phyloP scores from a whole-genome alignment of 2,888 invertebrate species.

The Leucoma salicis region DNA sequence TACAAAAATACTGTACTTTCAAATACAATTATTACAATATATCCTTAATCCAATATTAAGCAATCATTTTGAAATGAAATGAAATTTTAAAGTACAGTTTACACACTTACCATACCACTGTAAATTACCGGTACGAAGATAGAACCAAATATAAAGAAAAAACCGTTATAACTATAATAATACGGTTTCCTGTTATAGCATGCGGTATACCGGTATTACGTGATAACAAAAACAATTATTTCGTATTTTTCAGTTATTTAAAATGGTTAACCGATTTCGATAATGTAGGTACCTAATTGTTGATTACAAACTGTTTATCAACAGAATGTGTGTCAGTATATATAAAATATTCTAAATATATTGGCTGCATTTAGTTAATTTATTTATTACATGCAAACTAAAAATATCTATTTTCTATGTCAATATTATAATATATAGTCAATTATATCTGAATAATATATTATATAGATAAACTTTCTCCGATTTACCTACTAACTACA shows the following conservation, averaged over 20 bases:
- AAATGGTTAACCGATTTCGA: conserved; percentile 28
- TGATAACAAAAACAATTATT: conserved; percentile 30
- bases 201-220: conserved; percentile 27
- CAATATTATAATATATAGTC: conserved; percentile 25
- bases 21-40: too few relatives aligned
- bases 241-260: conserved; percentile 33
- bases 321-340: background rate
- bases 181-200: conserved; percentile 40
- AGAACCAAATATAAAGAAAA: conserved; percentile 12
- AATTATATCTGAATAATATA: conserved; percentile 33
- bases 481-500: conserved; percentile 43
- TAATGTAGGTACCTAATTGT: conserved; percentile 13
- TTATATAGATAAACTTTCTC: conserved; percentile 61
- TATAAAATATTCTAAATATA: background rate
- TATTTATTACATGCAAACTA: conserved; percentile 30
- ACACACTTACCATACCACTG: too few relatives aligned
- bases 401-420: conserved; percentile 28
- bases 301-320: background rate
- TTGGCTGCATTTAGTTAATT: conserved; percentile 13
- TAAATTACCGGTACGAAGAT: too few relatives aligned
- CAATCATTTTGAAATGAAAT: too few relatives aligned
- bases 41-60: too few relatives aligned
- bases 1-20: too few relatives aligned
- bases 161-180: conserved; percentile 41
- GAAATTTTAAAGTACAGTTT: too few relatives aligned